Base-by-base conservation (phyloP, 2,113 vertebrate species). In the Amphiprion ocellaris region DNA sequence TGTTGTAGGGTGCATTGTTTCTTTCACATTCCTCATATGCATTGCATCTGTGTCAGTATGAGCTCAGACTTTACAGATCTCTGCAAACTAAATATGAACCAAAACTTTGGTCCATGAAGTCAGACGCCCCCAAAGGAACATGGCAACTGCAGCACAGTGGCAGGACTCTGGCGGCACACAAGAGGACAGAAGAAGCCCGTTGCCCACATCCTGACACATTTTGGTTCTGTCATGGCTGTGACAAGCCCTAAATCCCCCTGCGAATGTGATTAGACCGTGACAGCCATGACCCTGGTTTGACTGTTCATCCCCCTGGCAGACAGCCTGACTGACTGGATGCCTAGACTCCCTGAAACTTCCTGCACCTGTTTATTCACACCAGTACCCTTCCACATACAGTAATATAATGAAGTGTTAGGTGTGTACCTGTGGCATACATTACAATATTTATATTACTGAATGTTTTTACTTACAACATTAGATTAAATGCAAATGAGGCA, bases 181-280 rank as follows among this genome's bases (percentile, higher is more conserved):
- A 28, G n/a, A 68, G 52, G 78, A 33, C 64, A 24, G 58, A 41
- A 28, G 23, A 71, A 55, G 75, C 47, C 60, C 52, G 66, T 62
- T 41, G 55, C 68, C 66, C 46, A 82, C 52, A 62, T 58, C 69
- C 80, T 84, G 76, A 84, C 86, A 86, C 75, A 68, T 80, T 82
- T 81, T 59, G 53, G 44, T 70, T 79, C 54, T 85, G 84, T 74
- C 81, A 84, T 76, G 54, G 30, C 67, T 60, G 58, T 80, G 74
- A 82, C 41, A 46, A 84, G 69, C 71, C 75, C 79, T 72, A 75
- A 47, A 78, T 64, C 79, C 64, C 47, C 44, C 47, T 37, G 46
- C 67, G 8, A 11, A 23, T 82, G 72, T 63, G 81, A 87, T 75
- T 69, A 49, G 80, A 75, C 55, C 73, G 7, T 37, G 77, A 65